Evolutionary conservation across 2,113 vertebrate species (phyloP).

Genomic region (Cisticola juncidis): DNA sequence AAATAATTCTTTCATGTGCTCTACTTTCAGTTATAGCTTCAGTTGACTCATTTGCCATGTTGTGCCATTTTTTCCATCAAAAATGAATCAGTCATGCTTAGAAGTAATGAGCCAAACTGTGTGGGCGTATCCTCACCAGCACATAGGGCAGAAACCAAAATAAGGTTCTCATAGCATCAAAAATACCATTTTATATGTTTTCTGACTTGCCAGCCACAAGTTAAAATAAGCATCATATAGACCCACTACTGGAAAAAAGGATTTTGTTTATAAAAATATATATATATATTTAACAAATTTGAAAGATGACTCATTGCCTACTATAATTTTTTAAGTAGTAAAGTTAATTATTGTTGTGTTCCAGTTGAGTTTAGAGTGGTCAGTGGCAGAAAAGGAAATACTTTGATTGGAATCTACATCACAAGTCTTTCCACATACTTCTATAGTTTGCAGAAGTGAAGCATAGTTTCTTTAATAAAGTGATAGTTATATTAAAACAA

Average conservation of each 20-base stretch:
- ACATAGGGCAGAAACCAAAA: slow-evolving; percentile 30
- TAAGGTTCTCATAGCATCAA: slow-evolving; percentile 18
- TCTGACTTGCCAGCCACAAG: background rate
- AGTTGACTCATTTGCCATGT: slow-evolving; percentile 25
- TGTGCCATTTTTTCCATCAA: slow-evolving; percentile 9
- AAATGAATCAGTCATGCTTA: slow-evolving; percentile 30
- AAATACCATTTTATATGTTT: slow-evolving; percentile 12
- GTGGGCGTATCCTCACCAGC: slow-evolving; percentile 4
- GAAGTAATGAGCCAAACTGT: slow-evolving; percentile 4
- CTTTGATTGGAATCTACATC: background rate
- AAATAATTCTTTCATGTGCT: slow-evolving; percentile 30
- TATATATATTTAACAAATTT: background rate
- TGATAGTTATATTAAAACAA: background rate
- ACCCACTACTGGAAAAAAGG: background rate
- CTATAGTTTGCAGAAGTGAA: background rate
- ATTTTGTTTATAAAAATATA: background rate
- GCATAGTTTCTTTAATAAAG: background rate
- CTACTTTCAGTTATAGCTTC: background rate
- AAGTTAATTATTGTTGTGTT: background rate
- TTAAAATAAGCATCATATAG: background rate
- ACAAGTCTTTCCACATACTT: background rate
- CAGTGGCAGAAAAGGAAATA: background rate
- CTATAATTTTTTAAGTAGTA: background rate
- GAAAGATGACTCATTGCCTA: background rate
- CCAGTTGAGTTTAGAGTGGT: background rate